A percentile compares a stretch with the other conserved stretches of the same genome.
phyloP scores from a whole-genome alignment of 1,140 invertebrate genomes.

The Drosophila kohkoa region DNA sequence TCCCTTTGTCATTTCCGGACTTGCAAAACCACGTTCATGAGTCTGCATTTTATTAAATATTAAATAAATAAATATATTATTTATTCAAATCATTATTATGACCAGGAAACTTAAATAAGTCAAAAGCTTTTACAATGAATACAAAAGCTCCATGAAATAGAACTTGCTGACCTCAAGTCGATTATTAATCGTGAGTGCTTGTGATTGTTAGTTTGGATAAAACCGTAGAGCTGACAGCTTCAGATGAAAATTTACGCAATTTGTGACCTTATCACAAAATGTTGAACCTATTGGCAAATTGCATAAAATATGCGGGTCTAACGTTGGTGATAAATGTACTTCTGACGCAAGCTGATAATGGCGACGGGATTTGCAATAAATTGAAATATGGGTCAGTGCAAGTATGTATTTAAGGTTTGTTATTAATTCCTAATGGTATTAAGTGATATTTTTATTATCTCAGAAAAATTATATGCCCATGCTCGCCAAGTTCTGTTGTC shows the following conservation, averaged over 20 bases:
- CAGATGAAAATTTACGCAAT: background rate
- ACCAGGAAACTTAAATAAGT: too few relatives aligned
- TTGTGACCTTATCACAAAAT: background rate
- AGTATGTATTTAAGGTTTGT: background rate
- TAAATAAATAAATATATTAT: too few relatives aligned
- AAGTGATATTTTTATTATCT: background rate
- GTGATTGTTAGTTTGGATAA: background rate
- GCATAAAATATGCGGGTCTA: background rate
- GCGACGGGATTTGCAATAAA: conserved; percentile 1
- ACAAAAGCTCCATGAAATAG: background rate
- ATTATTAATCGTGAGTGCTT: background rate
- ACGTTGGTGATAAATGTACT: background rate
- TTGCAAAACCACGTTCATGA: too few relatives aligned
- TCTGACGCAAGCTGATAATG: background rate
- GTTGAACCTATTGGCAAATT: background rate
- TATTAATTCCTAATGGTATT: background rate
- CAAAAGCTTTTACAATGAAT: too few relatives aligned
- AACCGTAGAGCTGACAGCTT: background rate
- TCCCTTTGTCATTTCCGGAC: too few relatives aligned
- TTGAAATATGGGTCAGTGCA: conserved; percentile 1
- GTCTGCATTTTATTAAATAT: too few relatives aligned
- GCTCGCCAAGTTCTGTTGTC: background rate
- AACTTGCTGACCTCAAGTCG: background rate
- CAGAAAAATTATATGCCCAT: conserved; percentile 14
- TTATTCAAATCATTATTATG: too few relatives aligned